These are phyloP conservation scores for Zosterops japonicus DNA, from an alignment of 2,113 vertebrate genomes.

Conservation along the genomic window DNA sequence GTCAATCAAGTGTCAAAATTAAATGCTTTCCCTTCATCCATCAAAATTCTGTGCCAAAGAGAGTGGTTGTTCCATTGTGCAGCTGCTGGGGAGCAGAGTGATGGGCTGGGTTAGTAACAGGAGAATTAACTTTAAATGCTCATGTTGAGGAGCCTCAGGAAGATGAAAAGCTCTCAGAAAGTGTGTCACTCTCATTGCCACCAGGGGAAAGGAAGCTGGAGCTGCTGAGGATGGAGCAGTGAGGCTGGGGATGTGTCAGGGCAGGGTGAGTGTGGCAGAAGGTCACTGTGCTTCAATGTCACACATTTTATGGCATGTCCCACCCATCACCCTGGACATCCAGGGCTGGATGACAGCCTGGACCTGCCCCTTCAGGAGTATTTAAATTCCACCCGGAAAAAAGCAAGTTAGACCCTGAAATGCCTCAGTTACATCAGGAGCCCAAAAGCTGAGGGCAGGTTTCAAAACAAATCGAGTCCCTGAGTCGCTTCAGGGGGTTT, in stretches of 20 bases:
- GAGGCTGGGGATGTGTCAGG: neutral
- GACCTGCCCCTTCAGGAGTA: neutral
- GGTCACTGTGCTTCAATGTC: accelerated
- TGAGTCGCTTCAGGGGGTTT: neutral
- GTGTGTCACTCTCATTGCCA: neutral
- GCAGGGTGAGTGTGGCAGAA: neutral
- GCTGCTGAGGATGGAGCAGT: neutral
- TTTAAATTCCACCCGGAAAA: neutral
- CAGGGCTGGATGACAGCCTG: neutral
- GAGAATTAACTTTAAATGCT: neutral
- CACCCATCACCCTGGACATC: neutral
- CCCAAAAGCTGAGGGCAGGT: neutral
- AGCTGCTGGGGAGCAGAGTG: neutral
- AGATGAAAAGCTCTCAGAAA: neutral
- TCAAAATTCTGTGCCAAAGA: neutral
- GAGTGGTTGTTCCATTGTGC: neutral
- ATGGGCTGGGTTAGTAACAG: neutral
- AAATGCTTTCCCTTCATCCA: neutral
- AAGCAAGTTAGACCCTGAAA: neutral
- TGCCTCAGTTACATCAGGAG: neutral
- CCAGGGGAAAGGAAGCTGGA: neutral
- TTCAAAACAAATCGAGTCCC: neutral
- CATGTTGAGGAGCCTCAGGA: neutral
- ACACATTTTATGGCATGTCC: neutral
- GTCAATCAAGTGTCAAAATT: neutral